These are phyloP conservation scores for Ennomos quercinarius DNA, from an alignment of 2,888 invertebrate species.

Conservation along the genomic window DNA sequence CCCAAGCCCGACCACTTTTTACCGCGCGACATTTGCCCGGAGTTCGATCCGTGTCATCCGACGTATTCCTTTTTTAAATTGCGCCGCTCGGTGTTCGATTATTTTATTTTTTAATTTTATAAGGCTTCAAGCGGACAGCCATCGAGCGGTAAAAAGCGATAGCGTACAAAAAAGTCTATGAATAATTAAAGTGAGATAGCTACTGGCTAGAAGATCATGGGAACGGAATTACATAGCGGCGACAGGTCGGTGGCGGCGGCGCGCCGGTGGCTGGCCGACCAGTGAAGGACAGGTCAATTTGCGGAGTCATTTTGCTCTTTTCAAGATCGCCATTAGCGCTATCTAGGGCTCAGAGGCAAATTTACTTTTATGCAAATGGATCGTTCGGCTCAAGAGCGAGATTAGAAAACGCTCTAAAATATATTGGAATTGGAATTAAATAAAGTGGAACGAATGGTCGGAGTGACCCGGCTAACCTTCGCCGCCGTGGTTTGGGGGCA, in stretches of 20 bases:
- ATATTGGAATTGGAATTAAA: slow-evolving; percentile 59
- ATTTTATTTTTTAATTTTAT: slow-evolving; percentile 82
- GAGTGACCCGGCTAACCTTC: slow-evolving; percentile 65
- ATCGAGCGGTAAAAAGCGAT: slow-evolving; percentile 80
- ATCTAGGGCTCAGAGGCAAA: slow-evolving; percentile 52
- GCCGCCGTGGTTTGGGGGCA: slow-evolving; percentile 76
- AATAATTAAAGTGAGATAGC: slow-evolving; percentile 85
- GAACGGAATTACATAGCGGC: slow-evolving; percentile 81
- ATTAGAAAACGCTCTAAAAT: slow-evolving; percentile 58
- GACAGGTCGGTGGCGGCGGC: slow-evolving; percentile 74
- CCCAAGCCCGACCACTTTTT: slow-evolving; percentile 79
- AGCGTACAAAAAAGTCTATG: slow-evolving; percentile 82
- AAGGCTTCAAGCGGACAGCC: slow-evolving; percentile 74
- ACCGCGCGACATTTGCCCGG: slow-evolving; percentile 85
- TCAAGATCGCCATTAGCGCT: slow-evolving; percentile 61
- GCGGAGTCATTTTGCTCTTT: slow-evolving; percentile 72
- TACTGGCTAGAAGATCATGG: slow-evolving; percentile 84
- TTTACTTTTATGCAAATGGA: slow-evolving; percentile 67
- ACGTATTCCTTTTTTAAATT: slow-evolving; percentile 85
- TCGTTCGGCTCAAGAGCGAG: slow-evolving; percentile 49
- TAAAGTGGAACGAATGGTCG: slow-evolving; percentile 63
- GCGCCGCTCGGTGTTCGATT: slow-evolving; percentile 73
- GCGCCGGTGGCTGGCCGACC: slow-evolving; percentile 48
- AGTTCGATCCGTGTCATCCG: slow-evolving; percentile 86
- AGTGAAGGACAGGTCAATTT: slow-evolving; percentile 84